Percentiles rank a stretch among this genome's conserved stretches.
Evolutionary conservation across 2,888 invertebrate genomes (phyloP).

Genomic region (Hydrotaea diabolus): DNA sequence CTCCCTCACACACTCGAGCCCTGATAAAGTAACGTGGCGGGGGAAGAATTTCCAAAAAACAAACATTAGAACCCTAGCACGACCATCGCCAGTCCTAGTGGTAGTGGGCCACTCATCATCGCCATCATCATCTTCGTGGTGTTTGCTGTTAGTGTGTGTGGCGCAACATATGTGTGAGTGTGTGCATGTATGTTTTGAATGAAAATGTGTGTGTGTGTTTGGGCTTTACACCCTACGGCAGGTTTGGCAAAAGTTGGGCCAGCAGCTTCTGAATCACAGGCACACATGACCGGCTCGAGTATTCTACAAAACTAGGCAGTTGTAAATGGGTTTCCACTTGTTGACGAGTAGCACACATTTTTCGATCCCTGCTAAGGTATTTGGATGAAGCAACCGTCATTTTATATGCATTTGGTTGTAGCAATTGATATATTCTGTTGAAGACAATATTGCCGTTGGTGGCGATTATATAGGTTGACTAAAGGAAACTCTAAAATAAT

Average conservation of each 20-base stretch:
- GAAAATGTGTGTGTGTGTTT: neutral
- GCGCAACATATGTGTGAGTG: neutral
- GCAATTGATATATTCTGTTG: too few relatives aligned
- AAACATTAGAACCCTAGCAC: constrained; percentile 54
- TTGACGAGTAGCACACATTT: too few relatives aligned
- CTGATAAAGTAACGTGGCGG: constrained; percentile 16
- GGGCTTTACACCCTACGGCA: neutral
- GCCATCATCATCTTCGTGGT: neutral
- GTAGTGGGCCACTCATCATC: constrained; percentile 17
- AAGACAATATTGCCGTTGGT: too few relatives aligned
- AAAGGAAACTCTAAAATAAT: too few relatives aligned
- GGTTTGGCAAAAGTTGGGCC: neutral
- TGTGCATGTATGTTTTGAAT: neutral
- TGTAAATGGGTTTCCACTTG: too few relatives aligned
- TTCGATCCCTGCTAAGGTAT: too few relatives aligned
- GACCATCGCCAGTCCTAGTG: neutral
- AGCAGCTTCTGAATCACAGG: too few relatives aligned
- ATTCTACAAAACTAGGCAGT: too few relatives aligned
- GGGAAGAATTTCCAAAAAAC: constrained; percentile 26
- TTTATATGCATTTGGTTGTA: too few relatives aligned
- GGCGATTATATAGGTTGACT: too few relatives aligned
- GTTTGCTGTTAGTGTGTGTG: neutral
- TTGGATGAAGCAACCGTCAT: too few relatives aligned
- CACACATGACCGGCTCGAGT: too few relatives aligned
- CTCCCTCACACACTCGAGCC: constrained; percentile 19